phyloP scores from a whole-genome alignment of 1,140 invertebrate genomes.

The Drosophila arawakana region DNA sequence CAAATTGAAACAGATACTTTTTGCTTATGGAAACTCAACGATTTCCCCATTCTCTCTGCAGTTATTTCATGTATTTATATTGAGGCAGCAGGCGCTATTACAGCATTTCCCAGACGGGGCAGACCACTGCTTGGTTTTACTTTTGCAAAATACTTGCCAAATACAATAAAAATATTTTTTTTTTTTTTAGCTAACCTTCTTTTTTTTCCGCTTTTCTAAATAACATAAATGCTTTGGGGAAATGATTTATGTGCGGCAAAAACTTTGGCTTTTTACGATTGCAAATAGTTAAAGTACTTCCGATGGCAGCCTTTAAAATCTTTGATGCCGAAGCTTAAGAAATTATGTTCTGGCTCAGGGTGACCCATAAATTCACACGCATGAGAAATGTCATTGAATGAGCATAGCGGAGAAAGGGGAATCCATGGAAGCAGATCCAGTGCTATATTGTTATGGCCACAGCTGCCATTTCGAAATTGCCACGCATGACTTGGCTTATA shows the following conservation, averaged over 20 bases:
- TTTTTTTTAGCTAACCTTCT: not conserved
- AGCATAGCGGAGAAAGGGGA: constrained; percentile 1
- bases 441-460: constrained; percentile 63
- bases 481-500: constrained; percentile 76
- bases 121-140: constrained; percentile 19
- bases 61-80: constrained; percentile 63
- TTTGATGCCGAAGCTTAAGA: constrained; percentile 25
- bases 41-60: not conserved
- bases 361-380: constrained; percentile 74
- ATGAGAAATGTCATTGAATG: constrained; percentile 77
- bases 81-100: constrained; percentile 62
- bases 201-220: constrained; percentile 57
- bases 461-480: constrained; percentile 68
- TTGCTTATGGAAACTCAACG: constrained; percentile 27
- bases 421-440: not conserved
- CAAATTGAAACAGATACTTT: constrained; percentile 82
- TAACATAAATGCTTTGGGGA: constrained; percentile 77
- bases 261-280: constrained; percentile 57
- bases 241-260: constrained; percentile 74
- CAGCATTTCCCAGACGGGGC: constrained; percentile 70
- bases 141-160: constrained; percentile 34
- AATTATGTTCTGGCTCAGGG: constrained; percentile 48
- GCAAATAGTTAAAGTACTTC: constrained; percentile 70
- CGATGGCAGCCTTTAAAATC: constrained; percentile 36
- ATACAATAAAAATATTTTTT: constrained; percentile 54